These are phyloP conservation scores for Philaenus spumarius DNA, from an alignment of 1,140 invertebrate genomes.

Conservation along the genomic window DNA sequence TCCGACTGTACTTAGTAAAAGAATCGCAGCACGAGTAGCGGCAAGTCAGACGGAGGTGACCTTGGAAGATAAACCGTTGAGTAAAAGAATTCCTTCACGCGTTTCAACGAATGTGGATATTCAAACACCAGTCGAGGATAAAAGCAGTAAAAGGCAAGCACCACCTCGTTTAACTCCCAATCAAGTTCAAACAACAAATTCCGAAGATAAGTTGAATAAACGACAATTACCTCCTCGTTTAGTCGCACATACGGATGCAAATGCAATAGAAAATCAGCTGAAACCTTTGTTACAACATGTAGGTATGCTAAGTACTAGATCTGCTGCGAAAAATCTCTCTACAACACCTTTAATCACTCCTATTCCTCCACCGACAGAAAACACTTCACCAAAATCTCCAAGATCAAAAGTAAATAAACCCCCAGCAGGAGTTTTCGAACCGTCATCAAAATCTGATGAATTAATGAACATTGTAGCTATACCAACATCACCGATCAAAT, in stretches of 20 bases:
- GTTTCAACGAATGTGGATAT: no score
- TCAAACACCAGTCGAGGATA: no score
- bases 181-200: no score
- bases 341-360: conserved; percentile 8
- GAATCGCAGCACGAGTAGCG: conserved; percentile 1
- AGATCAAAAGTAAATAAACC: conserved; percentile 27
- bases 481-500: conserved; percentile 10
- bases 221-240: no score
- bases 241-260: background rate
- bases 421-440: conserved; percentile 31
- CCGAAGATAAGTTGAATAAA: no score
- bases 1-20: conserved; percentile 11
- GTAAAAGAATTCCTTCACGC: no score
- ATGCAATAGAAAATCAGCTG: background rate
- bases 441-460: conserved; percentile 22
- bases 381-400: background rate
- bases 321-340: conserved; percentile 10
- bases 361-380: conserved; percentile 17
- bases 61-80: no score
- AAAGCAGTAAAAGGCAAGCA: no score
- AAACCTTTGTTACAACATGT: conserved; percentile 4
- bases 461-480: conserved; percentile 10
- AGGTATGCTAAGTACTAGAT: conserved; percentile 10
- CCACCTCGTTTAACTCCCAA: no score
- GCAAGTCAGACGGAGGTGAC: background rate